Evolutionary conservation across 2,888 invertebrate genomes (phyloP).

Genomic region (Epistrophe eligans): DNA sequence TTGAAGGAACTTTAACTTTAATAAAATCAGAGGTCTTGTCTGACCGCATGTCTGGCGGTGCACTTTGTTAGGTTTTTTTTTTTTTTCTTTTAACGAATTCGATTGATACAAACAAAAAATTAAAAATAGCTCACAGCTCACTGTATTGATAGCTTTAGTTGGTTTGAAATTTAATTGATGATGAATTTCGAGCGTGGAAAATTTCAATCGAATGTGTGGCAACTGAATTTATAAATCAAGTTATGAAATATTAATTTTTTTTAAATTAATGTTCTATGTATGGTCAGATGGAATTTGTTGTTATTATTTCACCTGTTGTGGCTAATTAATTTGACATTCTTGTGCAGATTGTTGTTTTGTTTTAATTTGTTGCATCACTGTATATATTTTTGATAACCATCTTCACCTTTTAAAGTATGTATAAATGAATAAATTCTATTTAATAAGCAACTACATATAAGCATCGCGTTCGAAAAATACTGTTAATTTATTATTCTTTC

Average conservation of each 20-base stretch:
- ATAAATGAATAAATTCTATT: background rate
- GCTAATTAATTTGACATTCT: slow-evolving; percentile 50
- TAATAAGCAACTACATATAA: background rate
- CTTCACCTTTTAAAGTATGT: background rate
- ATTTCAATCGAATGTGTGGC: slow-evolving; percentile 65
- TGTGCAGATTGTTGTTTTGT: slow-evolving; percentile 4
- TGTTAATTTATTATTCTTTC: background rate
- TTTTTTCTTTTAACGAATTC: slow-evolving; percentile 11
- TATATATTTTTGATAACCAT: slow-evolving; percentile 9
- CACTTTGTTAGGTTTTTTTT: slow-evolving; percentile 52
- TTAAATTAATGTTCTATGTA: slow-evolving; percentile 1
- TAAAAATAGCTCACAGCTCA: slow-evolving; percentile 12
- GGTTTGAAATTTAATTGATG: slow-evolving; percentile 54
- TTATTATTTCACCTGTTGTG: slow-evolving; percentile 42
- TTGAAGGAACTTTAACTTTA: slow-evolving; percentile 26
- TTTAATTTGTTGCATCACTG: slow-evolving; percentile 18
- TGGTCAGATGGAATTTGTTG: slow-evolving; percentile 53
- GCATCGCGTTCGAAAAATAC: background rate
- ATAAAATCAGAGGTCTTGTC: slow-evolving; percentile 53
- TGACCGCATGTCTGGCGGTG: slow-evolving; percentile 72
- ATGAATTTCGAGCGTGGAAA: slow-evolving; percentile 72
- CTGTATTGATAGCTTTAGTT: background rate
- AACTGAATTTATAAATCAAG: slow-evolving; percentile 68
- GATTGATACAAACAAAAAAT: slow-evolving; percentile 7
- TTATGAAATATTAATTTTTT: slow-evolving; percentile 66